Base-by-base conservation (phyloP, 2,888 invertebrate genomes). In the Chaitophorus viminalis region DNA sequence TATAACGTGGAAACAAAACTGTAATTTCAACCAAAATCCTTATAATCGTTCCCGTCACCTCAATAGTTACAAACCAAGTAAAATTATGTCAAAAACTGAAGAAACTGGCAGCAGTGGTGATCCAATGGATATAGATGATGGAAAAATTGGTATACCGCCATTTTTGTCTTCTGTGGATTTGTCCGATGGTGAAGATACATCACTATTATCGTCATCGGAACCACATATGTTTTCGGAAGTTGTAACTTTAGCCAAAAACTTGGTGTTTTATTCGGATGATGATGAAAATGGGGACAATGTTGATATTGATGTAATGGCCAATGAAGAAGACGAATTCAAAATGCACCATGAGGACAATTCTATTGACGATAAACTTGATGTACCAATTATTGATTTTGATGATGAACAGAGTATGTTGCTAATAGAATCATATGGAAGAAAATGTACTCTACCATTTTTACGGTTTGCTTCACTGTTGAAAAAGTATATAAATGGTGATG, bases 401-500 rank as follows among this genome's bases (percentile, higher is more conserved):
- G 17, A 60, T 17, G 46, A 39, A 17, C 46, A 52, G 76, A 54
- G 39, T 18, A 31, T 60, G 2, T 4, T 68, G 46, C 21, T 68
- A 18, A 17, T 85, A 68, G 87, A 87, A 74, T 31, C 74, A 33
- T 87, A 81, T 46, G 87, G 79, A n/a, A 87, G 87, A 81, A 81
- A 65, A n/a, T 81, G 87, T n/a, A 87, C 96, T 90, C 92, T 98
- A 89, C 97, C 97, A 31, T 98, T 96, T 92, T 92, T 98, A 89
- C 94, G 98, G 77, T 93, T 97, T 82, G 95, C 97, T 4, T 94
- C 97, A 0, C 92, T 98, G 14, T 92, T 98, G 82, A 85, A 85
- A 77, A 85, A 77, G 46, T 68, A 85, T 33, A 77, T 17, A 21
- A n/a, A 77, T 68, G 46, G n/a, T 5, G 76, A 75, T 36, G 39